These are phyloP conservation scores for Pristionchus mayeri DNA, from an alignment of 2,888 invertebrate species.

Conservation along the genomic window DNA sequence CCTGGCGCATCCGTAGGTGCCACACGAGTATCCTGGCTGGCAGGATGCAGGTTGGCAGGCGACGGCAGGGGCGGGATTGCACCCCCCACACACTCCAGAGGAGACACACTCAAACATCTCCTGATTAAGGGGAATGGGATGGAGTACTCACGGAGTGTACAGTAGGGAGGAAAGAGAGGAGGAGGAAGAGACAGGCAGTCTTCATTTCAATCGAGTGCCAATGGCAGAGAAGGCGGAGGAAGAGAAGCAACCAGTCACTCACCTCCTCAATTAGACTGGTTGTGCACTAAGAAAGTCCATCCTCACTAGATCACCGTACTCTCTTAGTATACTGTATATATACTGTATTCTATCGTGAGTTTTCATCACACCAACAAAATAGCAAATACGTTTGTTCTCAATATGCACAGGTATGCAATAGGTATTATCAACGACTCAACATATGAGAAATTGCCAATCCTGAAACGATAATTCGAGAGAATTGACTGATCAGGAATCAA, in stretches of 20 bases:
- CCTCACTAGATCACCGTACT: not conserved
- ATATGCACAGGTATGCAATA: too few species aligned
- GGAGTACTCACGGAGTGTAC: not conserved
- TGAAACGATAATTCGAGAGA: too few species aligned
- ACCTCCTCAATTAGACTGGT: constrained; percentile 18
- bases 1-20: constrained; percentile 74
- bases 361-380: too few species aligned
- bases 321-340: not conserved
- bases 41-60: constrained; percentile 62
- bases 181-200: not conserved
- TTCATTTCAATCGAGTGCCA: not conserved
- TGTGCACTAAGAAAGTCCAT: not conserved
- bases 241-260: constrained; percentile 11
- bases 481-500: not conserved
- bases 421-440: too few species aligned
- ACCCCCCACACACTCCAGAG: constrained; percentile 69
- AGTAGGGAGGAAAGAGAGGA: not conserved
- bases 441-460: too few species aligned
- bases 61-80: constrained; percentile 61
- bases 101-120: constrained; percentile 62
- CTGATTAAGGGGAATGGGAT: not conserved
- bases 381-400: too few species aligned
- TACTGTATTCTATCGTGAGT: too few species aligned
- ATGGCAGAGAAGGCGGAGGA: not conserved
- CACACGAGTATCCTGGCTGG: constrained; percentile 73